A percentile compares a stretch with the other conserved stretches of the same genome.
Conservation (phyloP, 2,888 invertebrate species). For the Gymnoscelis rufifasciata region DNA sequence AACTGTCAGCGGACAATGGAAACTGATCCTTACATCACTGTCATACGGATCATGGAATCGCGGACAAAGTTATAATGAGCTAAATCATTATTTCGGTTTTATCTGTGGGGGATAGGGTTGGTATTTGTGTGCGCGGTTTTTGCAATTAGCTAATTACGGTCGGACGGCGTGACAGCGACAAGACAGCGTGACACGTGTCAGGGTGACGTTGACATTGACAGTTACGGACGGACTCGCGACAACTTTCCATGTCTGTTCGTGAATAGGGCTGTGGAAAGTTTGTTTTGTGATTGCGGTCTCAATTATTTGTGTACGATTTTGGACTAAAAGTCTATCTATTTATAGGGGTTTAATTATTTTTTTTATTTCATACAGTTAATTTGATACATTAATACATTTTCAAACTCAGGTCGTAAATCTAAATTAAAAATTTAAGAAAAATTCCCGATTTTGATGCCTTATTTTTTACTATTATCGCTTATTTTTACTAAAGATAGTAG, state of each 20-base stretch:
- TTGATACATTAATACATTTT: no score
- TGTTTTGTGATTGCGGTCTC: slow-evolving; percentile 11
- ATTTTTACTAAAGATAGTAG: no score
- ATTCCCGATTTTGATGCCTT: no score
- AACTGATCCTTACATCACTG: slow-evolving; percentile 37
- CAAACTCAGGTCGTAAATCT: no score
- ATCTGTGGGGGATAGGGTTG: slow-evolving; percentile 1
- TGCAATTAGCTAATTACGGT: slow-evolving; percentile 65
- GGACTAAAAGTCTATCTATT: background rate
- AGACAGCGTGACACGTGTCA: slow-evolving; percentile 45
- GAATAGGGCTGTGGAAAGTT: slow-evolving; percentile 14
- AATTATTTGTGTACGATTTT: background rate
- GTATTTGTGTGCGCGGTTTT: slow-evolving; percentile 20
- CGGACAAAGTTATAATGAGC: slow-evolving; percentile 43
- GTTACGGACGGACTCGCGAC: slow-evolving; percentile 46
- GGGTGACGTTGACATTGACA: slow-evolving; percentile 34
- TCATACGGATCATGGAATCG: slow-evolving; percentile 36
- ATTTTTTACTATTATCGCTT: no score
- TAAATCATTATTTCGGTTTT: slow-evolving; percentile 27
- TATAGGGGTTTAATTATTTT: no score
- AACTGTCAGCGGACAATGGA: slow-evolving; percentile 24
- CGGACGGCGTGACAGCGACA: slow-evolving; percentile 29
- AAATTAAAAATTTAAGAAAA: no score
- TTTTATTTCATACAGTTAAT: no score
- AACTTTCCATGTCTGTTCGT: slow-evolving; percentile 60